Evolutionary conservation across 2,797 vertebrate species (phyloP), one percentile per base, ranked within the genome.

Genomic region (Apogon talboti): DNA sequence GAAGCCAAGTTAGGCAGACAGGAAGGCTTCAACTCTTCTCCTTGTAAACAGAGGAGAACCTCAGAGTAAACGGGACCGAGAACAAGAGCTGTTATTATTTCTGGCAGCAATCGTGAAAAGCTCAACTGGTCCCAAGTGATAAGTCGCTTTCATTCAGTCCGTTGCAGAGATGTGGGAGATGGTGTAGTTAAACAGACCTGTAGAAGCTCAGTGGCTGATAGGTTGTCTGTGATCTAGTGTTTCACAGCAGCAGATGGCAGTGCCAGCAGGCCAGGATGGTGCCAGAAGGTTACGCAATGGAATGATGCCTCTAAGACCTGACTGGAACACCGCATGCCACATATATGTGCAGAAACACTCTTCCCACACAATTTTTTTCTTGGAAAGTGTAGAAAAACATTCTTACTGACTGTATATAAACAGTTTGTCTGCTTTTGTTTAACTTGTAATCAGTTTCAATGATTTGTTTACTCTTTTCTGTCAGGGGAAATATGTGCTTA

Each of bases 231-330:
- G 89, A 87, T 87, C 40, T 70, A 66, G 73, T 77, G 78, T 78
- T 88, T 89, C 86, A 84, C 85, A 87, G 89, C 83, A 87, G 89
- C 93, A 94, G 93, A 94, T 94, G 93, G 93, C 78, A 30, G 55
- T 88, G 92, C 91, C 91, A 91, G 93, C 91, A 93, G 92, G 92
- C 89, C 91, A 91, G 82, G 79, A 79, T 83, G 81, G 79, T 90
- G 87, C 90, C 91, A 91, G 90, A 85, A 88, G 92, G 92, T 92
- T 92, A 91, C 81, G 91, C 91, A 92, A 93, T 90, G 91, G 89
- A 93, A 92, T 92, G 91, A 91, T 89, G 87, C 83, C 81, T 90
- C 85, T 86, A 76, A 91, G 89, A 92, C 89, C 92, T 86, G 86
- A 90, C 86, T 90, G 46, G 76, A 87, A 81, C 87, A 64, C 85